phyloP scores from a whole-genome alignment of 1,140 invertebrate genomes.

The Heterodera carotae region DNA sequence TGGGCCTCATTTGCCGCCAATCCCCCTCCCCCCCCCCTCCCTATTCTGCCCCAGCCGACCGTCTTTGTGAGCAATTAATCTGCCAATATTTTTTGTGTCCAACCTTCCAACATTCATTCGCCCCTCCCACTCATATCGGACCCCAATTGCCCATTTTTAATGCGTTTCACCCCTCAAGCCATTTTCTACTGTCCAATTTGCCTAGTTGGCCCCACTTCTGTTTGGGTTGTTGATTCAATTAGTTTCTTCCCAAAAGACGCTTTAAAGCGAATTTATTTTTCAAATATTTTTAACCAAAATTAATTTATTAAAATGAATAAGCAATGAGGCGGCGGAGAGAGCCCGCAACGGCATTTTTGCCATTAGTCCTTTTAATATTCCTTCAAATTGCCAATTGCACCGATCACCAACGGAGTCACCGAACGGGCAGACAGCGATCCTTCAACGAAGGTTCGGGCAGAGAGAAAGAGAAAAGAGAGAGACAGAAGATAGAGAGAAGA shows the following conservation, averaged over 20 bases:
- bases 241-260: neutral
- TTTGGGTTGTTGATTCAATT: neutral
- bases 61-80: neutral
- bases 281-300: neutral
- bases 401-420: neutral
- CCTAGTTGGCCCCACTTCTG: neutral
- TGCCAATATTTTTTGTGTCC: neutral
- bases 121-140: too few species aligned
- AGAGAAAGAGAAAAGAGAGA: neutral
- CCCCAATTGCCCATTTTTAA: neutral
- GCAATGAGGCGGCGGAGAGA: neutral
- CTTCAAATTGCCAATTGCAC: constrained; percentile 5
- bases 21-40: neutral
- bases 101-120: neutral
- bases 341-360: neutral
- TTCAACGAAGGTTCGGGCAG: neutral
- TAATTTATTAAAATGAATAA: neutral
- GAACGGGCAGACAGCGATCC: neutral
- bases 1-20: neutral
- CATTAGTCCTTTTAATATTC: neutral
- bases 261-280: neutral
- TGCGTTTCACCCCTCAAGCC: neutral
- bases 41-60: too few species aligned
- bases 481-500: too few species aligned
- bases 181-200: neutral